Evolutionary conservation across 1,140 invertebrate species (phyloP), one percentile per base, ranked within the genome.

Genomic region (Macrosteles quadrilineatus): DNA sequence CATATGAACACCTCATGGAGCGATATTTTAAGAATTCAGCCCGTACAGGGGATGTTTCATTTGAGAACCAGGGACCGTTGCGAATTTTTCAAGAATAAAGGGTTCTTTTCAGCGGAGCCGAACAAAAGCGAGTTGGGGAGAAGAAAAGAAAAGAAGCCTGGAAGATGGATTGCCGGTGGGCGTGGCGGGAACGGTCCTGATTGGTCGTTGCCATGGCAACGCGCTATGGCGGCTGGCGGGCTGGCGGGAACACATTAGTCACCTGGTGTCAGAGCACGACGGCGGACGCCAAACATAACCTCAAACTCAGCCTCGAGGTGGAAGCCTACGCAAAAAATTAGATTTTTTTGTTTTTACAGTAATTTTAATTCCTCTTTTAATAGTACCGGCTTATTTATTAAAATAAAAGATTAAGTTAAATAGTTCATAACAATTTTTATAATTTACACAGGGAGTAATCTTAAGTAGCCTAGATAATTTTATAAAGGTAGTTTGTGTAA

Each of bases 151-250:
- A 59, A 59, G 55, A 59, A 59, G n/a, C 2, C 21, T 1, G n/a
- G 63, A 32, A 66, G 63, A 66, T 66, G 63, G 63, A 66, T 66
- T 66, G 63, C 36, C n/a, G 63, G 40, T 21, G 63, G 63, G 63
- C 63, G 63, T 66, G 32, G 32, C 63, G 32, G 40, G 36, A 66
- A n/a, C 27, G 9, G 9, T 17, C 29, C 32, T 30, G n/a, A 66
- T 66, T 66, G 63, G 63, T 21, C 31, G 63, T 66, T 66, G 23
- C 63, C 63, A 66, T 66, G 63, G 63, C 25, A 45, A 66, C 63
- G 2, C 36, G 63, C 40, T 25, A 66, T 66, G 63, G 40, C 63
- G 63, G 32, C 63, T 27, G 40, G 14, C 32, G 63, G 63, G 40
- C 19, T 14, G 32, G 32, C 32, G 32, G 32, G 32, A 14, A 2